Base-by-base conservation (phyloP, 92 coral and sea anemone species). In the Heliopora coerulea region DNA sequence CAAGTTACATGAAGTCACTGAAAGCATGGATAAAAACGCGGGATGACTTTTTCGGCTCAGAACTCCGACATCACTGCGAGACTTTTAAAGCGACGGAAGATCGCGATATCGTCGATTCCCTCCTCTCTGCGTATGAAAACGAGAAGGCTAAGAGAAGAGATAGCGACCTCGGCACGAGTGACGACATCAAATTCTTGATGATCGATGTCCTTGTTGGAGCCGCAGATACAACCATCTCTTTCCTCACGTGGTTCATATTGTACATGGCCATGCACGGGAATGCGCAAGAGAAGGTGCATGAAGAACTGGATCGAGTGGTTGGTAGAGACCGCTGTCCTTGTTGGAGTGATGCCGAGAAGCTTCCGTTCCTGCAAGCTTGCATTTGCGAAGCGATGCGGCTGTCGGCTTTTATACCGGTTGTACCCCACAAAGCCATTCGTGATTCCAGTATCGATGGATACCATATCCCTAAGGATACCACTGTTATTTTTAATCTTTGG, bases 131-230 rank as follows among this genome's bases (percentile, higher is more conserved):
- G 1, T 62, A 62, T 62, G 48, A 62, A 3, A 25, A 33, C 3
- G 69, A 62, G 49, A 60, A 74, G 58, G 69, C 33, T 1, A 30
- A 23, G 10, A 27, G 33, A 57, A 49, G 17, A 30, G n/a, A 15
- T 49, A 17, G 65, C 49, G 75, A 67, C 34, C 50, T 81, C 21
- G 69, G 88, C 12, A 69, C 90, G 20, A 84, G 82, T n/a, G 91
- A 91, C 64, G 97, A 91, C 32, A 88, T 87, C 67, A 86, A 84
- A 56, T 69, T 89, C 15, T 68, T 89, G 78, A 80, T 91, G 84
- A 82, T 78, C 59, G 97, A 91, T 73, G 82, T 91, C 49, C 86
- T 91, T 54, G 82, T 91, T 63, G 97, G 88, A 19, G 97, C 54
- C n/a, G 29, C 49, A 18, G 79, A 73, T 32, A 73, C 79, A 54